Evolutionary conservation across 2,113 vertebrate species (phyloP), one percentile per base, ranked within the genome.

Genomic region (Paracyprichromis sp.): DNA sequence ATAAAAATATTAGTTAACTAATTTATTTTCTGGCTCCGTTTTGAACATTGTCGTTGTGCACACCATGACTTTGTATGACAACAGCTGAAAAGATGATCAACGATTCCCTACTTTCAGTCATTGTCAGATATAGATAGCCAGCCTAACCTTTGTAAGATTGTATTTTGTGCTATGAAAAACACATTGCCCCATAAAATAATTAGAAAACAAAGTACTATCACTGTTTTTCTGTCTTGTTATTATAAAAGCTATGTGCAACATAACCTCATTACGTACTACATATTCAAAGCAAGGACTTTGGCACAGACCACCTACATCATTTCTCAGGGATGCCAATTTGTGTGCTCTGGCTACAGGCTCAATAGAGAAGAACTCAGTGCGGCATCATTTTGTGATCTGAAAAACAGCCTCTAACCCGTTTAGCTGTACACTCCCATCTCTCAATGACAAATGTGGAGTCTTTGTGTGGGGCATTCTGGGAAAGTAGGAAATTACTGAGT

Each of bases 41-140:
- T 50, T 47, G 16, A 50, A 5, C 5, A 5, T 1, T 17, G 6
- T 17, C 14, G 0, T 76, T 47, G 43, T 47, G 71, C 24, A 0
- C 24, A 76, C 24, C 40, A 29, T 29, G 24, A 76, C 0, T 50
- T 76, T 29, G 9, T 31, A 76, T 31, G 71, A 7, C 43, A 76
- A 47, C 24, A 47, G 43, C 45, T 50, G 40, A 73, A 16, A 73
- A 17, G 21, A 8, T 21, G 10, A 66, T 50, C 24, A 19, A 29
- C 21, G 38, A 71, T 24, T 73, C 9, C 13, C 14, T 76, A 5
- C 69, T 76, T 76, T 76, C 21, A 29, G 69, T 47, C 14, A 2
- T 3, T 76, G 21, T 76, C 21, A 21, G 43, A 19, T 50, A 12
- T 5, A 78, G 24, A 78, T 12, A 19, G 21, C 24, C 71, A 29